These are phyloP conservation scores for Mylabris sibirica DNA, from an alignment of 2,888 invertebrate species.

Conservation along the genomic window DNA sequence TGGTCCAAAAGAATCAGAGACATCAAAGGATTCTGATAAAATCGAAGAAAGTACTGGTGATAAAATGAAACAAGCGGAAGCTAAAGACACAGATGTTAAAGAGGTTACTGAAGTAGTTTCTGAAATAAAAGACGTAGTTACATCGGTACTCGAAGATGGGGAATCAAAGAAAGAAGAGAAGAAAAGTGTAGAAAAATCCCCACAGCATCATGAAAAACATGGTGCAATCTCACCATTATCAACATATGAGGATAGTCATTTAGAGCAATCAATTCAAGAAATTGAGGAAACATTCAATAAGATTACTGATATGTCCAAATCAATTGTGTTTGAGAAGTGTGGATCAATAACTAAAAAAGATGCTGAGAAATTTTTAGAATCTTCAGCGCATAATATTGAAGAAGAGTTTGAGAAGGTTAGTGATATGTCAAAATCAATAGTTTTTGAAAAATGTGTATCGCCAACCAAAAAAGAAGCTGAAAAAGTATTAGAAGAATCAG, in stretches of 20 bases:
- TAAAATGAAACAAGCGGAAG: no score
- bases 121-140: no score
- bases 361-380: constrained; percentile 15
- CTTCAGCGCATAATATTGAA: constrained; percentile 8
- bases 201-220: neutral
- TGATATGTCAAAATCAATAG: constrained; percentile 26
- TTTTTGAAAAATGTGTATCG: constrained; percentile 15
- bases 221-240: no score
- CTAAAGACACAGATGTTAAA: neutral
- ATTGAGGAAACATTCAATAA: neutral
- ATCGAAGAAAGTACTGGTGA: neutral
- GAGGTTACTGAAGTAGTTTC: no score
- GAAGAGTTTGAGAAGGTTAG: constrained; percentile 17
- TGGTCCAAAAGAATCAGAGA: constrained; percentile 18
- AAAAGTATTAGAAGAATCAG: constrained; percentile 2
- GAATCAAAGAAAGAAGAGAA: no score
- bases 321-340: constrained; percentile 15
- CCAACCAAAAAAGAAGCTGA: constrained; percentile 17
- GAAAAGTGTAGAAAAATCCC: neutral
- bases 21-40: constrained; percentile 1
- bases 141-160: no score
- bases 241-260: neutral
- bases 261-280: constrained; percentile 18
- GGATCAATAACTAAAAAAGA: constrained; percentile 7
- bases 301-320: constrained; percentile 20